phyloP scores from a whole-genome alignment of 2,888 invertebrate species.

The Baronia brevicornis region DNA sequence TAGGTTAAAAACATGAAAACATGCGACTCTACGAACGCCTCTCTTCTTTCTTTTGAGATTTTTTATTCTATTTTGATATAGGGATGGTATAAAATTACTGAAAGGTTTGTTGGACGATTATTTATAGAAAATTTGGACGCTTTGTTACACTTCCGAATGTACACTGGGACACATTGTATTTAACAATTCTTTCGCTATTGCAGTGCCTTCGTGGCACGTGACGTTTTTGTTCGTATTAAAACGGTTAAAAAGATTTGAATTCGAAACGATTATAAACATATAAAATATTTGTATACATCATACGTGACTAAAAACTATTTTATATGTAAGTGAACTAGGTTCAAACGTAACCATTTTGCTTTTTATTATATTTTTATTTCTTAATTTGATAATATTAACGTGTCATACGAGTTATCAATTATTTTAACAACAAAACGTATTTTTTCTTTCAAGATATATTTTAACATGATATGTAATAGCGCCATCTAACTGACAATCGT shows the following conservation, averaged over 20 bases:
- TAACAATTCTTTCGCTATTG: conserved; percentile 46
- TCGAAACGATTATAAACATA: too few relatives aligned
- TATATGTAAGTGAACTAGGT: too few relatives aligned
- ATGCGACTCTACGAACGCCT: conserved; percentile 39
- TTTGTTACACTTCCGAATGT: conserved; percentile 62
- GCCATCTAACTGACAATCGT: conserved; percentile 54
- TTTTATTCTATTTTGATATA: conserved; percentile 68
- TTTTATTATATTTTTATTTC: too few relatives aligned
- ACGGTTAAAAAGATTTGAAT: too few relatives aligned
- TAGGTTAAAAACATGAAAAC: conserved; percentile 15
- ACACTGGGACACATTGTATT: conserved; percentile 31
- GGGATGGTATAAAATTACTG: conserved; percentile 70
- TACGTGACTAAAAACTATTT: too few relatives aligned
- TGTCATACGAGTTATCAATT: too few relatives aligned
- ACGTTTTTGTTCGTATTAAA: too few relatives aligned
- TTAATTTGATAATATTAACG: too few relatives aligned
- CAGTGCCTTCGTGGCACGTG: conserved; percentile 41
- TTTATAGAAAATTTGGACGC: conserved; percentile 71
- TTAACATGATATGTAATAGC: conserved; percentile 35
- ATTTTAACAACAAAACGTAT: too few relatives aligned
- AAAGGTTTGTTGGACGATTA: conserved; percentile 66
- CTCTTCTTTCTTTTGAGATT: conserved; percentile 39
- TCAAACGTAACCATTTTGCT: too few relatives aligned
- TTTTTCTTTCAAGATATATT: too few relatives aligned
- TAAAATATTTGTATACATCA: too few relatives aligned